Percentiles rank a stretch among this genome's conserved stretches.
Evolutionary conservation across 2,797 vertebrate species (phyloP).

Genomic region (Gymnoscopelus microlampas): DNA sequence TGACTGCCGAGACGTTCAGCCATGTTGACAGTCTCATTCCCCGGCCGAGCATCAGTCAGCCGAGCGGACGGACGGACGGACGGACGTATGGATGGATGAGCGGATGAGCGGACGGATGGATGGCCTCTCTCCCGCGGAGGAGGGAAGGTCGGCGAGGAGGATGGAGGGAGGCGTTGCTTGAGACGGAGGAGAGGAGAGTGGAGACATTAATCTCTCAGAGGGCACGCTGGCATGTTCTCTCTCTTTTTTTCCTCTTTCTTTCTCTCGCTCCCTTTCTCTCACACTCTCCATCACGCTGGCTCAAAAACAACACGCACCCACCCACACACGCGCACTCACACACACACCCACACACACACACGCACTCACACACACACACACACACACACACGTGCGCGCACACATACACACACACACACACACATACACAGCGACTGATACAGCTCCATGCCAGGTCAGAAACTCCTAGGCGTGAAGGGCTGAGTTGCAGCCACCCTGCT

Average conservation of each 20-base stretch:
- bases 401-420: not conserved
- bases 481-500: conserved; percentile 16
- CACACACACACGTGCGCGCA: not conserved
- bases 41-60: conserved; percentile 75
- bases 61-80: conserved; percentile 25
- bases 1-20: conserved; percentile 72
- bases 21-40: conserved; percentile 78
- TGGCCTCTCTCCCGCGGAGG: conserved; percentile 54
- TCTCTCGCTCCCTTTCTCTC: conserved; percentile 16
- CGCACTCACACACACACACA: conserved; percentile 6
- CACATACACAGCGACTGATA: not conserved
- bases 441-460: conserved; percentile 34
- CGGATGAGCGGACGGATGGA: conserved; percentile 57
- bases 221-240: conserved; percentile 50
- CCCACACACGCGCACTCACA: not conserved
- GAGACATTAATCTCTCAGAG: conserved; percentile 75
- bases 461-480: conserved; percentile 30
- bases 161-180: conserved; percentile 65
- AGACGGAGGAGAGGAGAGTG: conserved; percentile 64
- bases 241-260: conserved; percentile 35
- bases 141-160: conserved; percentile 71
- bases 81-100: conserved; percentile 68
- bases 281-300: not conserved
- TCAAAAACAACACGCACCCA: not conserved
- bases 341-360: not conserved